Base-by-base conservation (phyloP, 2,797 vertebrate species). In the Crypturellus tataupa region DNA sequence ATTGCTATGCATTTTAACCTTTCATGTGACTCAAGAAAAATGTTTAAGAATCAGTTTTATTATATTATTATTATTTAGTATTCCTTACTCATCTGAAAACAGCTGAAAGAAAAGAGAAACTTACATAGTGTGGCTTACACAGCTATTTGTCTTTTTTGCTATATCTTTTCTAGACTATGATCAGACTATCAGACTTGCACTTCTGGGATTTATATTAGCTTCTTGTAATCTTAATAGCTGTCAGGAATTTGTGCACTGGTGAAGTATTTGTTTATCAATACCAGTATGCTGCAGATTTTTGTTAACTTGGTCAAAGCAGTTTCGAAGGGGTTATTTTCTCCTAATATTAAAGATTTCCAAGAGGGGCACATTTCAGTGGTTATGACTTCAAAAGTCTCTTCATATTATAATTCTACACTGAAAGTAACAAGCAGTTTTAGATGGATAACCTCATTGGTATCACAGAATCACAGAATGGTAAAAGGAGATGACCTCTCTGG, bases 221-320 rank as follows among this genome's bases (percentile, higher is more conserved):
- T n/a, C 63, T 93, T 64, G 47, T 10, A 91, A 56, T 84, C 89
- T 89, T 96, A 95, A 84, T 60, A 90, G 53, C 21, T 89, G 81
- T 80, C 72, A 89, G 71, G 25, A 78, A 73, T 83, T 81, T 84
- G 63, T 79, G 33, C 20, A 56, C 71, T 94, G 53, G 64, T 78
- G 62, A 90, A 35, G 8, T 84, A 27, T 27, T 93, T 47, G 93
- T 69, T 85, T 82, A 90, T 79, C 83, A 56, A 19, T 19, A 37
- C 24, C 29, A 53, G 2, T 51, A 62, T 76, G 64, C 42, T 69
- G 31, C 17, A 55, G 58, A 18, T 67, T 94, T 80, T 91, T 59
- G 24, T 8, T 90, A 90, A 75, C 21, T 77, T 72, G 55, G 12
- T 82, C 67, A 76, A 83, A 42, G 19, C 9, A 75, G 33, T 78